Evolutionary conservation across 2,888 invertebrate species (phyloP).

Genomic region (Tetragonisca angustula): DNA sequence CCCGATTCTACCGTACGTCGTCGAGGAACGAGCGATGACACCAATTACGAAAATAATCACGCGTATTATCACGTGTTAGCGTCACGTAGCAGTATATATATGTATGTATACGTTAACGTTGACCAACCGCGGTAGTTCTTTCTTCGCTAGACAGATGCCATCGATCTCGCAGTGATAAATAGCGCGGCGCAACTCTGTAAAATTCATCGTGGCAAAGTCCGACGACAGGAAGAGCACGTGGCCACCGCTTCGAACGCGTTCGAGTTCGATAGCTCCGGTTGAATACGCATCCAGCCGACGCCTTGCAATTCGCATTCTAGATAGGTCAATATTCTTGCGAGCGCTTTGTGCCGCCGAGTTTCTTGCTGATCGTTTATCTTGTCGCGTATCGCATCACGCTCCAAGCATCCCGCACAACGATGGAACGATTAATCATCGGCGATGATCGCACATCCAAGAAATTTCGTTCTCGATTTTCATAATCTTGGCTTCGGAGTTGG

Average conservation of each 20-base stretch:
- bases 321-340: conserved; percentile 25
- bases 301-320: conserved; percentile 4
- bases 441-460: too few relatives aligned
- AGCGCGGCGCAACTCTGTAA: not conserved
- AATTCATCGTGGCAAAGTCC: not conserved
- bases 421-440: not conserved
- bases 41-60: too few relatives aligned
- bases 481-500: too few relatives aligned
- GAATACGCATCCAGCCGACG: conserved; percentile 7
- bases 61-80: not conserved
- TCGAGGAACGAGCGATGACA: too few relatives aligned
- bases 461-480: too few relatives aligned
- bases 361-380: not conserved
- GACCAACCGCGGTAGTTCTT: not conserved
- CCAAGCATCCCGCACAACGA: not conserved
- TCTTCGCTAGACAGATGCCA: not conserved
- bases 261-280: not conserved
- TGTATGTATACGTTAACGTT: too few relatives aligned
- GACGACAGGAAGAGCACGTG: not conserved
- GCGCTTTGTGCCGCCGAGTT: not conserved
- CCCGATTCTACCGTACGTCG: too few relatives aligned
- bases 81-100: too few relatives aligned
- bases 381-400: not conserved
- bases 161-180: conserved; percentile 13
- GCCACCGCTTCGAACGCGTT: not conserved